A percentile compares a stretch with the other conserved stretches of the same genome.
phyloP scores from a whole-genome alignment of 2,888 invertebrate genomes.

The Idaea aversata region DNA sequence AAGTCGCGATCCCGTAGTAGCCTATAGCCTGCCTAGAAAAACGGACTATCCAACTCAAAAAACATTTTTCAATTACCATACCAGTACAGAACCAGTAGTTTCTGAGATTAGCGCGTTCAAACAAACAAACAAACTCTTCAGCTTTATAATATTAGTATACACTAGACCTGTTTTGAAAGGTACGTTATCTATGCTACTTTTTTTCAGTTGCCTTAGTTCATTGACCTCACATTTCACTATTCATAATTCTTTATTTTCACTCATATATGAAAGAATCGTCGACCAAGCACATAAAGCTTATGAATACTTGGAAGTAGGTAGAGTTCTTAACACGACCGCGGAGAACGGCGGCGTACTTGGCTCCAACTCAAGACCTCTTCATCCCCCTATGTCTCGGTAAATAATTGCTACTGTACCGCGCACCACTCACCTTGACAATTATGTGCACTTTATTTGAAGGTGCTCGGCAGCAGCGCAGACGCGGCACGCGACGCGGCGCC shows the following conservation, averaged over 20 bases:
- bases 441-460: conserved; percentile 68
- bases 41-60: too few species aligned
- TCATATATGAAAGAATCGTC: conserved; percentile 16
- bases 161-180: not conserved
- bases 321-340: conserved; percentile 54
- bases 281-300: conserved; percentile 40
- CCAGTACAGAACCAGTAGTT: too few species aligned
- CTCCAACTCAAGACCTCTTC: conserved; percentile 65
- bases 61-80: too few species aligned
- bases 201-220: conserved; percentile 5
- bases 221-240: conserved; percentile 6
- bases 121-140: too few species aligned
- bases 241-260: conserved; percentile 14
- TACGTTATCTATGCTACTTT: not conserved
- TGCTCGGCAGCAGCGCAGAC: conserved; percentile 26
- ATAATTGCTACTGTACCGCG: conserved; percentile 68
- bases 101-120: too few species aligned
- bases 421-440: conserved; percentile 69
- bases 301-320: conserved; percentile 49
- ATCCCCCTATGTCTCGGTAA: conserved; percentile 72
- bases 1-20: too few species aligned
- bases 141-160: too few species aligned
- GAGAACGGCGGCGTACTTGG: conserved; percentile 54
- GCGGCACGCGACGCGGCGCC: conserved; percentile 20
- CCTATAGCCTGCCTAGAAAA: too few species aligned